Conservation (phyloP, 1,140 invertebrate genomes). For the Eciton burchellii region DNA sequence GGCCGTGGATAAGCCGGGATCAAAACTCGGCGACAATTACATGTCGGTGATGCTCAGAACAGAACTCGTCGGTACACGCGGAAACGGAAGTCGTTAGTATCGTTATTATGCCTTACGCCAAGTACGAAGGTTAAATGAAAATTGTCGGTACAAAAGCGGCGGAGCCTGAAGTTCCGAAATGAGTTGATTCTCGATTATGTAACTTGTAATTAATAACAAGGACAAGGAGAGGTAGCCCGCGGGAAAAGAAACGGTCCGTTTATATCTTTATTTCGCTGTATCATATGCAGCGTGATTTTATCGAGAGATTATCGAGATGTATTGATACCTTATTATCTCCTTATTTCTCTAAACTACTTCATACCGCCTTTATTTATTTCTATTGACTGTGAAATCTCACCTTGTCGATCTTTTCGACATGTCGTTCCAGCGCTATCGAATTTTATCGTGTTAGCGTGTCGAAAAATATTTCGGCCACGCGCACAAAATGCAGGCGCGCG, state of each 20-base stretch:
- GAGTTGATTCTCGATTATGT: background rate
- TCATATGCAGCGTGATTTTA: too few relatives aligned
- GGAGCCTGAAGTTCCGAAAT: background rate
- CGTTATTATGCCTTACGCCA: constrained; percentile 2
- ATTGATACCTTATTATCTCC: too few relatives aligned
- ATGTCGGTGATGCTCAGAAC: constrained; percentile 80
- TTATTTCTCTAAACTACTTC: too few relatives aligned
- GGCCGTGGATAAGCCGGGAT: constrained; percentile 73
- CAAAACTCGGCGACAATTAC: constrained; percentile 81
- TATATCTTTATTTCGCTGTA: background rate
- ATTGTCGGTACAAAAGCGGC: background rate
- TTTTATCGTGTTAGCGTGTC: background rate
- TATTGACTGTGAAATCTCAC: background rate
- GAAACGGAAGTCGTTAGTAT: constrained; percentile 78
- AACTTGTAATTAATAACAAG: constrained; percentile 3
- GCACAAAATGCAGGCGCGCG: background rate
- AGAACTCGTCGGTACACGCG: constrained; percentile 71
- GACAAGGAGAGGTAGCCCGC: too few relatives aligned
- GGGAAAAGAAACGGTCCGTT: too few relatives aligned
- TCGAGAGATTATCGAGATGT: too few relatives aligned
- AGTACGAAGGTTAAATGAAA: background rate
- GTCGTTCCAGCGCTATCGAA: background rate
- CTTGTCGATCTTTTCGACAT: background rate
- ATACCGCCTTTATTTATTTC: too few relatives aligned
- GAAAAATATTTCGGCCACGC: background rate